Base-by-base conservation (phyloP, 2,797 vertebrate species). In the Myripristis murdjan region DNA sequence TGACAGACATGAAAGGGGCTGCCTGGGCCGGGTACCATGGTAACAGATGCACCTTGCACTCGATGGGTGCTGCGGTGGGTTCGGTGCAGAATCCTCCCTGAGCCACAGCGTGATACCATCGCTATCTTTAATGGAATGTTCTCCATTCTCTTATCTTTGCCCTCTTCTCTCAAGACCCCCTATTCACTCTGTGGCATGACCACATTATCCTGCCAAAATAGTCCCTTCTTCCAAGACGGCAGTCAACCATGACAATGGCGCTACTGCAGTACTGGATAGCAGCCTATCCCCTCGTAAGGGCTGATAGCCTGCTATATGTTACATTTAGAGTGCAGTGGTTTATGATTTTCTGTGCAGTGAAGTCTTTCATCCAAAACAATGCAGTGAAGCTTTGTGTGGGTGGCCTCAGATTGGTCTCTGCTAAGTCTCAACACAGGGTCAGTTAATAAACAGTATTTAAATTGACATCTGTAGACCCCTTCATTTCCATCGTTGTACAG, bases 1-100 rank as follows among this genome's bases (percentile, higher is more conserved):
- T 91, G 87, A 93, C 86, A 81, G 89, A 92, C 91, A 91, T 90
- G 91, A 92, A 92, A 94, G 91, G 89, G 86, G 72, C 90, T 87
- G 90, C 89, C 93, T 91, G 89, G 69, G 90, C 89, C 63, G 78
- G 94, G 85, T 95, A 87, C 94, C 93, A 95, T 95, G 94, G 93
- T 89, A 94, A 95, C 94, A 90, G 91, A 93, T 93, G 89, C 91
- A 94, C 88, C 92, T 93, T 91, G 86, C 68, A 63, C 67, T 89
- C 47, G 12, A 75, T 79, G 89, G 82, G 79, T 80, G 86, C 81
- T 87, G 83, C 54, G 67, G 77, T 75, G 67, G 75, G 75, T 77
- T 80, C 46, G 15, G 70, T 64, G 79, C 78, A 86, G 86, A 89
- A 85, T 72, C 78, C 79, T 89, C 81, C 86, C 80, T 31, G 66